Conservation (phyloP, 2,113 vertebrate genomes). For the Laterallus jamaicensis region DNA sequence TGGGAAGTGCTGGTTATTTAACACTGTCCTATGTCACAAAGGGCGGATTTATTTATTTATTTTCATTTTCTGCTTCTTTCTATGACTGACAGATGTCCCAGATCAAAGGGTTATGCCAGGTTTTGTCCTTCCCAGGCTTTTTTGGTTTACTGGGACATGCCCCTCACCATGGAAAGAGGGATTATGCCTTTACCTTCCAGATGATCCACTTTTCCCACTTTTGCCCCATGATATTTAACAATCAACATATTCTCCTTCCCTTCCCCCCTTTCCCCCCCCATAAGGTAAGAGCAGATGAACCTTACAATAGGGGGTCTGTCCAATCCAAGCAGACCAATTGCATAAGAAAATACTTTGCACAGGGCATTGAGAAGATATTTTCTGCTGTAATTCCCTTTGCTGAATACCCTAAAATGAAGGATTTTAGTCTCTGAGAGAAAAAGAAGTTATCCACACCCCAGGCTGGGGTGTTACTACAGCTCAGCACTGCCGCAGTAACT, state of each 20-base stretch:
- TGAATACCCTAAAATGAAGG: not conserved
- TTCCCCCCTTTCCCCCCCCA: too few species aligned
- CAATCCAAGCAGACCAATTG: not conserved
- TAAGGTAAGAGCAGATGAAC: not conserved
- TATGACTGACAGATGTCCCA: rapidly evolving
- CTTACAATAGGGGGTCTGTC: not conserved
- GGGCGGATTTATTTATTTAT: rapidly evolving
- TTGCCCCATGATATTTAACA: not conserved
- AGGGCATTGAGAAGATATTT: rapidly evolving
- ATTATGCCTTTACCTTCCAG: not conserved
- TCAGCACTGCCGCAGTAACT: not conserved
- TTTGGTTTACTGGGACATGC: not conserved
- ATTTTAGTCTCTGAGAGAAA: not conserved
- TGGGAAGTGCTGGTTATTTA: not conserved
- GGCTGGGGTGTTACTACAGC: not conserved
- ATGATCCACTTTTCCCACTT: not conserved
- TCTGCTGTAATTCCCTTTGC: not conserved
- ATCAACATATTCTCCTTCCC: not conserved
- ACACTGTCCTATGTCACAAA: not conserved
- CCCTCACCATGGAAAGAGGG: not conserved
- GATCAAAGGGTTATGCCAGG: not conserved
- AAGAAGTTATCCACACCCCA: not conserved
- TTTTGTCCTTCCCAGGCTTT: not conserved
- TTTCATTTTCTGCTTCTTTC: not conserved
- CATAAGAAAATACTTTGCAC: not conserved